Conservation (phyloP, 1,140 invertebrate genomes). For the Teleogryllus occipitalis region DNA sequence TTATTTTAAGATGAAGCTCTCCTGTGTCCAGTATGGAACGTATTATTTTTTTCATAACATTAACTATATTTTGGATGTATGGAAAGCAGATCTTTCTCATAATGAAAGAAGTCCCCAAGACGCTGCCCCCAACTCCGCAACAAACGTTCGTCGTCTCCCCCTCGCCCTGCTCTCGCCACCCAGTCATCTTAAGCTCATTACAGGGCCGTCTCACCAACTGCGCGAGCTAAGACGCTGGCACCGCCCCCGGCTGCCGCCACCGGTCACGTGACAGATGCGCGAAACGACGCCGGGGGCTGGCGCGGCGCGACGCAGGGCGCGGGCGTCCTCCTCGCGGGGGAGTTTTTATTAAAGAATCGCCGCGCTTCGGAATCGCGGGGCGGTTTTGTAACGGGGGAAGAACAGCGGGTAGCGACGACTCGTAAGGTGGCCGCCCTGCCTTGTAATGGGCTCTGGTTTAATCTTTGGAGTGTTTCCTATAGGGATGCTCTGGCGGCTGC, state of each 20-base stretch:
- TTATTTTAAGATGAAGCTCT: too few species aligned
- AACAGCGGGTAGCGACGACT: not conserved
- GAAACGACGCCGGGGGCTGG: not conserved
- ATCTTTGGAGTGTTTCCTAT: not conserved
- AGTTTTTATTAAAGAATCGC: not conserved
- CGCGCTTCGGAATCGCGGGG: not conserved
- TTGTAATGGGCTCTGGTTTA: not conserved
- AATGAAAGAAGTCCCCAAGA: not conserved
- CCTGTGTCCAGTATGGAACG: too few species aligned
- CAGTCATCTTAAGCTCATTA: not conserved
- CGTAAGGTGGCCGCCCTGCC: not conserved
- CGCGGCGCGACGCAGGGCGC: too few species aligned
- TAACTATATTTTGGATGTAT: too few species aligned
- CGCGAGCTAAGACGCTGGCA: not conserved
- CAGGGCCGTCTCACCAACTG: not conserved
- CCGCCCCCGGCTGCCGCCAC: too few species aligned
- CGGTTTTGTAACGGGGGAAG: not conserved
- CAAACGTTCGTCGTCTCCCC: not conserved
- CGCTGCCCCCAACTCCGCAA: not conserved
- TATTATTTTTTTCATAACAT: too few species aligned
- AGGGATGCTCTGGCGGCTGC: not conserved
- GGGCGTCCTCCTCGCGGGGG: too few species aligned
- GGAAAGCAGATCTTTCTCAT: too few species aligned
- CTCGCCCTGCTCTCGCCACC: not conserved
- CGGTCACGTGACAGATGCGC: not conserved